Conservation (phyloP, 2,797 vertebrate genomes). For the Anguilla obscura region DNA sequence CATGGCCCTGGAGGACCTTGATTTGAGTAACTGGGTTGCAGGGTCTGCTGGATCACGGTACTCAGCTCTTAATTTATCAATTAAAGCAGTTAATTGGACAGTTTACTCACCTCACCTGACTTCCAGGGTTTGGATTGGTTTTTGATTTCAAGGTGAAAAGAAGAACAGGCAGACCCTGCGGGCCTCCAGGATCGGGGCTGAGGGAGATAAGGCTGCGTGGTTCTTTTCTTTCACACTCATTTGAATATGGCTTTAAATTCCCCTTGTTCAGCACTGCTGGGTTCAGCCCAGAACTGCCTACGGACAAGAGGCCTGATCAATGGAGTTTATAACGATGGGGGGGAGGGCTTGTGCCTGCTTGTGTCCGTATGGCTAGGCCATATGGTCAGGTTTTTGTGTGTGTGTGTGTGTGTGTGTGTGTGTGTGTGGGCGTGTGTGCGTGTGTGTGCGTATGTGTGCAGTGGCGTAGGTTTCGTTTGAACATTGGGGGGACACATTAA, state of each 20-base stretch:
- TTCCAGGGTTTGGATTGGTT: not conserved
- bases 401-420: not conserved
- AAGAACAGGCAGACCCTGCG: not conserved
- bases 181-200: too few species aligned
- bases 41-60: not conserved
- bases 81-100: not conserved
- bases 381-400: constrained; percentile 41
- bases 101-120: not conserved
- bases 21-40: too few species aligned
- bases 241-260: not conserved
- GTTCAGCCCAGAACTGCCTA: not conserved
- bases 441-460: too few species aligned
- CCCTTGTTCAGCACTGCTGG: not conserved
- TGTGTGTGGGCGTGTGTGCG: too few species aligned
- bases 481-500: too few species aligned
- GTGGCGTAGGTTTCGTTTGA: too few species aligned
- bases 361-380: constrained; percentile 47
- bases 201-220: not conserved
- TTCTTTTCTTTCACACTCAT: not conserved
- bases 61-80: not conserved
- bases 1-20: not conserved
- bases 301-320: not conserved
- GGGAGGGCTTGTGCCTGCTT: constrained; percentile 44
- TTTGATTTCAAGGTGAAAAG: not conserved
- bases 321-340: not conserved